Conservation (phyloP, 2,888 invertebrate species). For the Philereme transversata region DNA sequence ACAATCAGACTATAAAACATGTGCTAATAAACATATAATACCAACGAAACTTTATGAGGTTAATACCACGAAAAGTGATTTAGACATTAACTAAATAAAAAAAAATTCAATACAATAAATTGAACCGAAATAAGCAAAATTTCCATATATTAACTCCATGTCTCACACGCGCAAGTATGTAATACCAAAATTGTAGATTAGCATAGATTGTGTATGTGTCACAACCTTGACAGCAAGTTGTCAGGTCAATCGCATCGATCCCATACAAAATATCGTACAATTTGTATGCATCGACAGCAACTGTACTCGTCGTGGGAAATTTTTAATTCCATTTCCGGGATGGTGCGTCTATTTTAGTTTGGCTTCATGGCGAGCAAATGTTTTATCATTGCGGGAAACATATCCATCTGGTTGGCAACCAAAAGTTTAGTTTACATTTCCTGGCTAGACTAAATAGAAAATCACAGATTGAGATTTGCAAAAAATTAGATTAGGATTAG, state of each 20-base stretch:
- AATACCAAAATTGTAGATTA: conserved; percentile 25
- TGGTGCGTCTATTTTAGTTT: conserved; percentile 21
- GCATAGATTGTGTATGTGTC: conserved; percentile 16
- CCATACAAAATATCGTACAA: conserved; percentile 44
- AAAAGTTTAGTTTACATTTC: background rate
- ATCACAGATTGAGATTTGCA: no score
- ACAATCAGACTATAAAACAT: background rate
- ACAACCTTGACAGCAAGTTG: conserved; percentile 49
- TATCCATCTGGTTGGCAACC: background rate
- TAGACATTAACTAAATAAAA: background rate
- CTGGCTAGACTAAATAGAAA: no score
- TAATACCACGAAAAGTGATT: no score
- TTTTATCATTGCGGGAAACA: conserved; percentile 7
- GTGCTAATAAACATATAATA: no score
- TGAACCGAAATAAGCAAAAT: background rate
- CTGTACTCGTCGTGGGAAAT: conserved; percentile 41
- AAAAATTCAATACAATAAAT: background rate
- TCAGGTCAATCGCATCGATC: conserved; percentile 52
- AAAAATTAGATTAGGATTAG: no score
- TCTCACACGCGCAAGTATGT: conserved; percentile 2
- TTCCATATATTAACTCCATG: conserved; percentile 5
- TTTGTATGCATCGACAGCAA: conserved; percentile 32
- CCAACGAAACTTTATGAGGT: no score
- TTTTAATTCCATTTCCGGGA: conserved; percentile 49
- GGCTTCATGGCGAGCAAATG: background rate